Conservation (phyloP, 1,140 invertebrate species). For the Caenorhabditis brenneri region DNA sequence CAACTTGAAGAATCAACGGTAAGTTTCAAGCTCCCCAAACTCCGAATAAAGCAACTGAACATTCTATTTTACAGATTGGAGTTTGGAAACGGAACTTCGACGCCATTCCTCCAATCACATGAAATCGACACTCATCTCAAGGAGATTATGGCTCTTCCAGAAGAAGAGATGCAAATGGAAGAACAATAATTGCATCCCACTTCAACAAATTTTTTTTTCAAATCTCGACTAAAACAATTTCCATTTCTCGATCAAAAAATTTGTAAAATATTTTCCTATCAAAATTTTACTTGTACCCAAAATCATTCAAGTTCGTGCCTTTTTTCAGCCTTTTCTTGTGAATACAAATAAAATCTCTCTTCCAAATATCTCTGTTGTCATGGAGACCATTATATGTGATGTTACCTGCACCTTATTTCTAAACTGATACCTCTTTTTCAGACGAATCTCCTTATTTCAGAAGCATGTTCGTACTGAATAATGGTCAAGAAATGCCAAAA, state of each 20-base stretch:
- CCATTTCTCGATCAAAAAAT: too few relatives aligned
- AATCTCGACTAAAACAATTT: too few relatives aligned
- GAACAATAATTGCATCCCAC: not conserved
- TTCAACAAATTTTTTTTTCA: not conserved
- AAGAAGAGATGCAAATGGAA: constrained; percentile 9
- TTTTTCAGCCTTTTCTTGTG: too few relatives aligned
- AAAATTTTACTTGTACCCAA: too few relatives aligned
- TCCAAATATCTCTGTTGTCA: too few relatives aligned
- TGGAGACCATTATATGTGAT: too few relatives aligned
- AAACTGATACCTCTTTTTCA: not conserved
- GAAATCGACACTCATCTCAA: constrained; percentile 25
- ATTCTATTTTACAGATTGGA: not conserved
- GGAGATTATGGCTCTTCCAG: constrained; percentile 22
- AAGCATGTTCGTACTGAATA: not conserved
- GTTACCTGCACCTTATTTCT: too few relatives aligned
- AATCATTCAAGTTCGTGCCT: too few relatives aligned
- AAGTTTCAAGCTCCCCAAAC: not conserved
- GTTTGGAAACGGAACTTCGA: constrained; percentile 11
- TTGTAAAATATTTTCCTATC: too few relatives aligned
- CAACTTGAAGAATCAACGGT: constrained; percentile 78
- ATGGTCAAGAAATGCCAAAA: not conserved
- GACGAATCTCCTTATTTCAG: not conserved
- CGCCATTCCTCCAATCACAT: constrained; percentile 1
- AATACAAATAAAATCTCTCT: too few relatives aligned
- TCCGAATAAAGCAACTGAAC: not conserved